phyloP scores from a whole-genome alignment of 2,113 vertebrate species.

The Tympanuchus pallidicinctus region DNA sequence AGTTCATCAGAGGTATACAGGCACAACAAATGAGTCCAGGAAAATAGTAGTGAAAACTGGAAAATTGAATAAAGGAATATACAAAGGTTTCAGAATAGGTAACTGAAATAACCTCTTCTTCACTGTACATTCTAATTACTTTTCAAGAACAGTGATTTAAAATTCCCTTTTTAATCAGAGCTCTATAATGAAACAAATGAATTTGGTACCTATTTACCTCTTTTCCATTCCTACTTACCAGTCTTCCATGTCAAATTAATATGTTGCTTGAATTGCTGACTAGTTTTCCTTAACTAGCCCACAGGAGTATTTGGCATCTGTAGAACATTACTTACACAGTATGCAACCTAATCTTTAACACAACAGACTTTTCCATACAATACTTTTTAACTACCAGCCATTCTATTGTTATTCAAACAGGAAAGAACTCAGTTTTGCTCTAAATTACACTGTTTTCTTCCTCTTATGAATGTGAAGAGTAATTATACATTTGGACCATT shows the following conservation, averaged over 20 bases:
- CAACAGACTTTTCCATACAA: not conserved
- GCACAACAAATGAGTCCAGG: not conserved
- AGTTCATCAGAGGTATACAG: not conserved
- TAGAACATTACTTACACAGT: not conserved
- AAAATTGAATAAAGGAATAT: not conserved
- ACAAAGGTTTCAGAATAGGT: not conserved
- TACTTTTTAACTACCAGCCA: not conserved
- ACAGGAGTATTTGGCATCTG: not conserved
- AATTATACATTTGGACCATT: not conserved
- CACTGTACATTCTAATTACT: not conserved
- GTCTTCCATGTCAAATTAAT: not conserved
- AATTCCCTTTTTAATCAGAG: not conserved
- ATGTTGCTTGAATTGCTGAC: not conserved
- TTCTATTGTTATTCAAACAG: not conserved
- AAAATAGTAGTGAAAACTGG: not conserved
- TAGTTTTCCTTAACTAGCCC: not conserved
- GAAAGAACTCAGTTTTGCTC: not conserved
- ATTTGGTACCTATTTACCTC: not conserved
- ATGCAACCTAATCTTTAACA: not conserved
- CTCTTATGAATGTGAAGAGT: not conserved
- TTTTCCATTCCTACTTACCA: not conserved
- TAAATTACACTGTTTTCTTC: not conserved
- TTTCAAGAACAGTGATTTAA: not conserved
- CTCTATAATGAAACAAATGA: not conserved
- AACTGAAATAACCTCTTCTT: not conserved